These are phyloP conservation scores for Lagopus leucura DNA, from an alignment of 2,113 vertebrate genomes.

Conservation along the genomic window DNA sequence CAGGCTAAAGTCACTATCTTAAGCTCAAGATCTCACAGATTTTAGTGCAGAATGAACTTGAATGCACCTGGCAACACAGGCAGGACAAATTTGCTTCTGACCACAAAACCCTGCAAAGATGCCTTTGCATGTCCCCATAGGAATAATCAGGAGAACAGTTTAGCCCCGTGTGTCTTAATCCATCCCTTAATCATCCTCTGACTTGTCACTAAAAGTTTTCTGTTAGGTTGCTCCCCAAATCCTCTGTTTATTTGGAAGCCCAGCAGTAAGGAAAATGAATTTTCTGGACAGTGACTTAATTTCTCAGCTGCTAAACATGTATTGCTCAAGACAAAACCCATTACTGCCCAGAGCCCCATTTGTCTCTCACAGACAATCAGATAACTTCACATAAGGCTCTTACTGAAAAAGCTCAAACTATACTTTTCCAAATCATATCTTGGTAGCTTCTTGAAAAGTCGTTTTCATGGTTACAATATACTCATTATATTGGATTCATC, in stretches of 20 bases:
- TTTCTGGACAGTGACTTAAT: not conserved
- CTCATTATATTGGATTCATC: not conserved
- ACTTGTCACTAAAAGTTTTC: not conserved
- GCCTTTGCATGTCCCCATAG: not conserved
- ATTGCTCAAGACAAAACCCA: not conserved
- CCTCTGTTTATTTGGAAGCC: not conserved
- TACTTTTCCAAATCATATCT: not conserved
- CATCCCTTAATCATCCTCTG: not conserved
- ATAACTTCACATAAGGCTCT: not conserved
- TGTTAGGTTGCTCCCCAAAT: not conserved
- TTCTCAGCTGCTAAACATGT: not conserved
- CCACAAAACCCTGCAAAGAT: not conserved
- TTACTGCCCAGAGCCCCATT: not conserved
- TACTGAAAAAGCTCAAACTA: not conserved
- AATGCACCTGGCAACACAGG: not conserved
- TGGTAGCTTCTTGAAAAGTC: not conserved
- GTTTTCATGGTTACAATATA: not conserved
- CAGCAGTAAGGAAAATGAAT: not conserved
- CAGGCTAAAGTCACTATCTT: not conserved
- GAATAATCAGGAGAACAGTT: not conserved
- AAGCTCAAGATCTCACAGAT: not conserved
- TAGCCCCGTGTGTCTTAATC: not conserved
- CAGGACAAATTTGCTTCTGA: not conserved
- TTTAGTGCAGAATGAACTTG: not conserved
- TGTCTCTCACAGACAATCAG: not conserved